A percentile compares a stretch with the other conserved stretches of the same genome.
Conservation (phyloP, 1,140 invertebrate genomes). For the Samia ricini region DNA sequence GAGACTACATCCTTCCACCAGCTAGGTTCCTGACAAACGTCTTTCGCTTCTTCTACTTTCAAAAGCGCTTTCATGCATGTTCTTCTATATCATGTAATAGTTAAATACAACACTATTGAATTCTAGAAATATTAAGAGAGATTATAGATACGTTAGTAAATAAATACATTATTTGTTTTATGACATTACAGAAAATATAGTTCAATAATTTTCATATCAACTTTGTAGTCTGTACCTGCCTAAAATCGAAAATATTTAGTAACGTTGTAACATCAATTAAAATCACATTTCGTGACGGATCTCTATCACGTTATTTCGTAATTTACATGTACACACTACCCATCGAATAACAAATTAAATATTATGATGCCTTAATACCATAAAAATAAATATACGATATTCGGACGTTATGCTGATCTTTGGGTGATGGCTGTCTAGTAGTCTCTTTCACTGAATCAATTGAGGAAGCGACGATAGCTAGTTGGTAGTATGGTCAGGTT, state of each 20-base stretch:
- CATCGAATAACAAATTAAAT: neutral
- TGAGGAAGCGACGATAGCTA: too few relatives aligned
- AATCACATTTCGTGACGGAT: constrained; percentile 60
- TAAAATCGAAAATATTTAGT: constrained; percentile 36
- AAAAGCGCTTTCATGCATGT: too few relatives aligned
- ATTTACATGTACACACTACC: constrained; percentile 23
- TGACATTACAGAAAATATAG: neutral
- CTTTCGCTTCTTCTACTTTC: too few relatives aligned
- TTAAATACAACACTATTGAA: too few relatives aligned
- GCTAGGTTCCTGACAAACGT: too few relatives aligned
- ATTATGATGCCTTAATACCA: neutral
- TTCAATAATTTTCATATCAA: constrained; percentile 4
- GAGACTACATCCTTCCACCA: too few relatives aligned
- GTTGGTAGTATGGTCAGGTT: too few relatives aligned
- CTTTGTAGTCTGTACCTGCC: constrained; percentile 31
- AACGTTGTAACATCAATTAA: constrained; percentile 65
- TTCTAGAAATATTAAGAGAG: too few relatives aligned
- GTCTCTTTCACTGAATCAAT: too few relatives aligned
- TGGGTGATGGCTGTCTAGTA: too few relatives aligned
- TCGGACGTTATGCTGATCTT: too few relatives aligned
- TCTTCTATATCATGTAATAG: too few relatives aligned
- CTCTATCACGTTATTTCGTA: constrained; percentile 42
- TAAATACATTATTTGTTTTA: neutral
- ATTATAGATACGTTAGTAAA: neutral
- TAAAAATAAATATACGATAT: neutral